These are phyloP conservation scores for Toxotes jaculatrix DNA, from an alignment of 2,113 vertebrate species.

Conservation along the genomic window DNA sequence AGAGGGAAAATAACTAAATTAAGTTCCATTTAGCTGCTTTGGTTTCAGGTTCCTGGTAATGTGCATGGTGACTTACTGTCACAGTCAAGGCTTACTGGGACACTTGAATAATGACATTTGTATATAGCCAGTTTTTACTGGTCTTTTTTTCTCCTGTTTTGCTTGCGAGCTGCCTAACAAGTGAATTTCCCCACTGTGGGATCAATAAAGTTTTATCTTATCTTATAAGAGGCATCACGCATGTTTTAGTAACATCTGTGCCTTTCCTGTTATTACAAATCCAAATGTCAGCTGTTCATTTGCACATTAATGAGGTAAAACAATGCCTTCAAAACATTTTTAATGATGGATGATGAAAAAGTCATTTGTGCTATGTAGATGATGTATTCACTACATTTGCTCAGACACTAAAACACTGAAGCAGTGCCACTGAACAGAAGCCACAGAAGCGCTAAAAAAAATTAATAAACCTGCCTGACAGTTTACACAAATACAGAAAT, in stretches of 20 bases:
- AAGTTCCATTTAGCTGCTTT: not conserved
- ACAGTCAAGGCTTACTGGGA: not conserved
- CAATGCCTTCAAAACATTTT: conserved; percentile 37
- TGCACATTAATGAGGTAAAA: not conserved
- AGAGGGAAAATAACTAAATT: not conserved
- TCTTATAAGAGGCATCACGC: not conserved
- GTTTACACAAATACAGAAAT: conserved; percentile 25
- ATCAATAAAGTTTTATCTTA: too few relatives aligned
- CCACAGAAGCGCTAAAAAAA: conserved; percentile 13
- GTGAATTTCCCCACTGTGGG: too few relatives aligned
- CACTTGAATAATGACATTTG: not conserved
- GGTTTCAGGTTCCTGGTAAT: not conserved
- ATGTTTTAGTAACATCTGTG: not conserved
- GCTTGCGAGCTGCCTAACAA: too few relatives aligned
- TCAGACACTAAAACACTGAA: conserved; percentile 32
- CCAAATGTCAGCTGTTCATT: not conserved
- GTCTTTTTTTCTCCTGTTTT: too few relatives aligned
- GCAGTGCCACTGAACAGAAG: conserved; percentile 19
- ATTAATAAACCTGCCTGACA: not conserved
- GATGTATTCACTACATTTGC: conserved; percentile 12
- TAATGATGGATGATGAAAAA: conserved; percentile 45
- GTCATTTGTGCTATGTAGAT: not conserved
- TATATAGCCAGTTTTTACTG: too few relatives aligned
- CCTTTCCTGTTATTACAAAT: not conserved
- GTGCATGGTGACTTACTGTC: not conserved